Base-by-base conservation (phyloP, 2,113 vertebrate genomes). In the Salvelinus sp. region DNA sequence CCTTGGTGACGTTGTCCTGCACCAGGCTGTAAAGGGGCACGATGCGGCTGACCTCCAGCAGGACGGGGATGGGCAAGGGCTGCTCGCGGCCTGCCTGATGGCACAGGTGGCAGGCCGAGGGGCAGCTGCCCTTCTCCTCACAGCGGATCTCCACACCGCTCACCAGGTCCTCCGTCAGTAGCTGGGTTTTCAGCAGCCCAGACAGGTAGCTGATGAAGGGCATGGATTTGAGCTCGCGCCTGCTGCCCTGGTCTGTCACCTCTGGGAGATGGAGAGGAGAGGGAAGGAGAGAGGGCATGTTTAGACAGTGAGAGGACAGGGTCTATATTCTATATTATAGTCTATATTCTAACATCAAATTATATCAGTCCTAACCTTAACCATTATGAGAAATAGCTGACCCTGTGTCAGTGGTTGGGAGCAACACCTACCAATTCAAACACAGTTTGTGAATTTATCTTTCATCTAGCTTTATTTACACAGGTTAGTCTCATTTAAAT, bases 131-230 rank as follows among this genome's bases (percentile, higher is more conserved):
- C 9, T 98, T 97, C 81, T 99, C 98, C 87, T 98, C 95, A 0
- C 97, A 99, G 85, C 88, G 96, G 71, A 99, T 98, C 92, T 98
- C 97, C 86, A 99, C 95, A 0, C 96, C 97, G 0, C 92, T 92
- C 90, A 98, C 96, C 70, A 96, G 93, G 82, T 98, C 97, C 3
- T 98, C 97, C 0, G 96, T 95, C 28, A 98, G 87, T 93, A 97
- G 96, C 90, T 97, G 96, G 7, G 95, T 96, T 0, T 96, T 96
- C 91, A 97, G 92, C 82, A 99, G 90, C 1, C 96, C 96, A 0
- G 95, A 96, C 87, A 99, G 95, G 88, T 97, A 99, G 76, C 94
- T 97, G 94, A 99, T 98, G 93, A 99, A 98, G 20, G 97, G 95
- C 87, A 98, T 93, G 47, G 97, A 97, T 83, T 97, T 97, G 83